These are phyloP conservation scores for Drosophila tropicalis DNA, from an alignment of 1,140 invertebrate genomes.

Conservation along the genomic window DNA sequence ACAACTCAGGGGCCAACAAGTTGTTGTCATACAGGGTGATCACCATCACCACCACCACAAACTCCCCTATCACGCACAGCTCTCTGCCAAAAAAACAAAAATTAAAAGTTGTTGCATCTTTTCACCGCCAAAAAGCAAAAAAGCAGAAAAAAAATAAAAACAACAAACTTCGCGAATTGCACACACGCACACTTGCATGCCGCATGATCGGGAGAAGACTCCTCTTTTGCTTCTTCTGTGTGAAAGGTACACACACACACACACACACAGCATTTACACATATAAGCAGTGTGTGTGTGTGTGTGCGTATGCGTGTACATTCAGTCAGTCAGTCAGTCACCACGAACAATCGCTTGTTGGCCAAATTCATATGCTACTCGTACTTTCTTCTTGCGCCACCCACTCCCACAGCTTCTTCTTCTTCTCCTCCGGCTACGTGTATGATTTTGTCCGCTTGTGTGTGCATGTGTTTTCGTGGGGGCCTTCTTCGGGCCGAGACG, in stretches of 20 bases:
- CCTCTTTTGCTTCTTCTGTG: conserved; percentile 5
- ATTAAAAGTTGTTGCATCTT: conserved; percentile 7
- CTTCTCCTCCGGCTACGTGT: conserved; percentile 10
- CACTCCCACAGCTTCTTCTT: conserved; percentile 31
- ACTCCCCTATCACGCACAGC: background rate
- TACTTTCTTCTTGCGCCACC: conserved; percentile 71
- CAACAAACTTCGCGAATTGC: conserved; percentile 3
- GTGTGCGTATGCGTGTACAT: background rate
- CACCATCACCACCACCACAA: background rate
- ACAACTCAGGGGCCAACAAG: conserved; percentile 46
- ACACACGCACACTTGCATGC: conserved; percentile 21
- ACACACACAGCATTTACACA: conserved; percentile 3
- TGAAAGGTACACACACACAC: background rate
- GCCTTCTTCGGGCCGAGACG: conserved; percentile 16
- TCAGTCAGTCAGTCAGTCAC: conserved; percentile 31
- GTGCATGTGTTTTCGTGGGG: conserved; percentile 30
- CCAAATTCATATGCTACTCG: conserved; percentile 47
- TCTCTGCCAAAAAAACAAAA: too few relatives aligned
- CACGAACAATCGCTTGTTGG: conserved; percentile 44
- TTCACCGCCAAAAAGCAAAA: background rate
- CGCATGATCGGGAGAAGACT: conserved; percentile 13
- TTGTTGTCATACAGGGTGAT: conserved; percentile 52
- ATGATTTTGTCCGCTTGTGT: conserved; percentile 22
- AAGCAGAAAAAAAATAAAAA: background rate
- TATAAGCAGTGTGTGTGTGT: background rate